phyloP scores from a whole-genome alignment of 2,113 vertebrate species.

The Sylvicapra grimmia region DNA sequence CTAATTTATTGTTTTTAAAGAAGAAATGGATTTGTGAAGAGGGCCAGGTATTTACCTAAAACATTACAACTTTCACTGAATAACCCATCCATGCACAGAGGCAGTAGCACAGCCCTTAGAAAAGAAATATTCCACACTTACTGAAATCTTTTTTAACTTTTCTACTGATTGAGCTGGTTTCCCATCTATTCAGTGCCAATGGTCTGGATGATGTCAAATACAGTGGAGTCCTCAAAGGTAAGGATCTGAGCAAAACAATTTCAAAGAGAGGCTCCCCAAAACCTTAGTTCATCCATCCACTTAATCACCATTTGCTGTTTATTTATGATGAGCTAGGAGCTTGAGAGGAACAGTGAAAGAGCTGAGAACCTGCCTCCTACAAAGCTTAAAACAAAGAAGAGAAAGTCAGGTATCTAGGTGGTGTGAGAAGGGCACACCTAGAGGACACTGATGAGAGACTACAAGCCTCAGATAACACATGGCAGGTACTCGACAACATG shows the following conservation, averaged over 20 bases:
- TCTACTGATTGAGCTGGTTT: not conserved
- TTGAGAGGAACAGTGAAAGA: not conserved
- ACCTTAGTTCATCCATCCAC: not conserved
- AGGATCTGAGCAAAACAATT: not conserved
- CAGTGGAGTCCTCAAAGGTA: not conserved
- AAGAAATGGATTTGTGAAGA: not conserved
- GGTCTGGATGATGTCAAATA: not conserved
- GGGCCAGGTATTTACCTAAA: not conserved
- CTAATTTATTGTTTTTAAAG: not conserved
- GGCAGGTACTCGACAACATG: not conserved
- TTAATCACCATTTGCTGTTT: not conserved
- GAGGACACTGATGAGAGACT: not conserved
- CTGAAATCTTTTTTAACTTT: not conserved
- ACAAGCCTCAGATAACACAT: not conserved
- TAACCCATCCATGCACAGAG: fast-evolving
- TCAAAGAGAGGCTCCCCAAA: not conserved
- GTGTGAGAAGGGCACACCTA: not conserved
- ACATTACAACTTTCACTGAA: not conserved
- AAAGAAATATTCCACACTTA: not conserved
- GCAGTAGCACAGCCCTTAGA: not conserved
- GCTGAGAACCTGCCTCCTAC: too few species aligned
- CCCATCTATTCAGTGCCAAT: not conserved
- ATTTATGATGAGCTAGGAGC: not conserved
- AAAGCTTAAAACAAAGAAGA: not conserved
- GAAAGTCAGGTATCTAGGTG: not conserved